Percentiles rank a stretch among this genome's conserved stretches.
Evolutionary conservation across 2,797 vertebrate species (phyloP).

Genomic region (Pagetopsis macropterus): DNA sequence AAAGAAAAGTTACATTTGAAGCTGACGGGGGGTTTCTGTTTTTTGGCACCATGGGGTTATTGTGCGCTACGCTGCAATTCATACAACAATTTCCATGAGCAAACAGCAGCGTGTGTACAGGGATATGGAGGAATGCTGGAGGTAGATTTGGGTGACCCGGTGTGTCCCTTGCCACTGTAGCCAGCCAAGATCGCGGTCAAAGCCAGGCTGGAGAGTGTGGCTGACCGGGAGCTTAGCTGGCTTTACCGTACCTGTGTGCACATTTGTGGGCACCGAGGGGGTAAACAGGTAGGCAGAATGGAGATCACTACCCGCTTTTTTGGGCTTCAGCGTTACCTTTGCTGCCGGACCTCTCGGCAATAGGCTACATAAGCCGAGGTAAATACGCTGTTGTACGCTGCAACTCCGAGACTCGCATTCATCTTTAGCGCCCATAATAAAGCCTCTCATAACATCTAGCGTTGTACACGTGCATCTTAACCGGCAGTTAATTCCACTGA

Average conservation of each 20-base stretch:
- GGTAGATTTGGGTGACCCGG: conserved; percentile 83
- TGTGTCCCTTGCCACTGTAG: conserved; percentile 76
- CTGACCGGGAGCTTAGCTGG: conserved; percentile 50
- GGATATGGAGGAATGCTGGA: conserved; percentile 85
- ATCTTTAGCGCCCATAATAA: conserved; percentile 32
- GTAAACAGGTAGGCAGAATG: conserved; percentile 71
- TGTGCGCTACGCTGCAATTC: conserved; percentile 61
- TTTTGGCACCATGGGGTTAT: conserved; percentile 40
- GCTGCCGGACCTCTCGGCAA: conserved; percentile 44
- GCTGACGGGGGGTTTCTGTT: conserved; percentile 33
- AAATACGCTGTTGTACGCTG: conserved; percentile 36
- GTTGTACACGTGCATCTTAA: conserved; percentile 17
- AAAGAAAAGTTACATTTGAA: conserved; percentile 72
- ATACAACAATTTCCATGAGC: conserved; percentile 49
- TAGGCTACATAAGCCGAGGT: conserved; percentile 34
- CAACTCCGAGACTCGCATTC: conserved; percentile 49
- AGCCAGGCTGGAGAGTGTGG: conserved; percentile 67
- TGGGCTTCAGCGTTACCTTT: conserved; percentile 56
- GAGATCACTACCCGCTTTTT: conserved; percentile 33
- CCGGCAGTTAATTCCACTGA: conserved; percentile 11
- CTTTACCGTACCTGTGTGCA: conserved; percentile 62
- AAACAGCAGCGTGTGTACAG: conserved; percentile 66
- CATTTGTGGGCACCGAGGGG: conserved; percentile 41
- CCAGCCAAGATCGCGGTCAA: conserved; percentile 76
- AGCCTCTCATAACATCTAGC: conserved; percentile 19